phyloP scores from a whole-genome alignment of 37 sponge, comb jelly and placozoan species.

The Trichoplax adhaerens region DNA sequence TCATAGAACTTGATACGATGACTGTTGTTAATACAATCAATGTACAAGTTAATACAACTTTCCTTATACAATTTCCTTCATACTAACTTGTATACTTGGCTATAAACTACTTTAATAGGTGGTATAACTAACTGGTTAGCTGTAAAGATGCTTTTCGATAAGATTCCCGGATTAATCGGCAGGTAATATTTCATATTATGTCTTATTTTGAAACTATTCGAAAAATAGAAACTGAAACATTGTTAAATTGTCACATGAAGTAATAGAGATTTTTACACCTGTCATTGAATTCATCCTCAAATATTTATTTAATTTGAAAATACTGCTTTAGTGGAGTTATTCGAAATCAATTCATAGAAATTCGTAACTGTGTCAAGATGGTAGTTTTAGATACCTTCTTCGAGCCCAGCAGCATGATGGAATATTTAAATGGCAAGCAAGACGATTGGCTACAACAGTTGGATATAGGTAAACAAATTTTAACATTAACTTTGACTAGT shows the following conservation, averaged over 20 bases:
- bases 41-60: too few species aligned
- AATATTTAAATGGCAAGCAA: constrained; percentile 24
- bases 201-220: neutral
- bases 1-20: too few species aligned
- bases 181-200: constrained; percentile 25
- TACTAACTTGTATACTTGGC: too few species aligned
- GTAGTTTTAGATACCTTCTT: constrained; percentile 45
- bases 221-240: neutral
- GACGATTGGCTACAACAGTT: constrained; percentile 18
- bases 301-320: too few species aligned
- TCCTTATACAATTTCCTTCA: too few species aligned
- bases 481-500: too few species aligned
- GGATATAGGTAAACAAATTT: constrained; percentile 31
- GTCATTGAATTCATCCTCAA: too few species aligned
- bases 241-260: too few species aligned
- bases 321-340: constrained; percentile 43
- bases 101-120: constrained; percentile 3
- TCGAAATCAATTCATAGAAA: constrained; percentile 30
- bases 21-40: too few species aligned
- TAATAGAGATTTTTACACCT: too few species aligned
- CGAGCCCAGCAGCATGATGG: constrained; percentile 27
- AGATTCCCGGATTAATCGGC: constrained; percentile 39
- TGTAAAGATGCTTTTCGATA: constrained; percentile 56
- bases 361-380: constrained; percentile 25
- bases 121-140: constrained; percentile 72